Evolutionary conservation across 2,888 invertebrate genomes (phyloP).

Genomic region (Caenorhabditis sp.): DNA sequence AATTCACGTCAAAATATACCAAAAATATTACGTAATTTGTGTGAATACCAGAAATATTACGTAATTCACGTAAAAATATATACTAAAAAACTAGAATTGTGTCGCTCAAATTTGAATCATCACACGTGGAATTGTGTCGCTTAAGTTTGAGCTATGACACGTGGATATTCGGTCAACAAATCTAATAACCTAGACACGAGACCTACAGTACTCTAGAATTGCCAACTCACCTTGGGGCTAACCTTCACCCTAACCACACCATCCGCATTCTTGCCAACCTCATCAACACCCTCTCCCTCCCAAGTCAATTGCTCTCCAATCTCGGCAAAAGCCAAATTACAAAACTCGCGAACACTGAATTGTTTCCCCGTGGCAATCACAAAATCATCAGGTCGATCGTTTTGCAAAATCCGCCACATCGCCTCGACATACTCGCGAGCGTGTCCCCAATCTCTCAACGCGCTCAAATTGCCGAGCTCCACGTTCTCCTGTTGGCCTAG

Average conservation of each 20-base stretch:
- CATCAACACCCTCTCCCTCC: conserved; percentile 85
- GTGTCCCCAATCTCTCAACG: conserved; percentile 94
- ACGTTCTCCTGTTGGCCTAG: conserved; percentile 81
- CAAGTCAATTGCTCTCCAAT: conserved; percentile 84
- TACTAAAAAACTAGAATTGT: no score
- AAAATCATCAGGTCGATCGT: conserved; percentile 88
- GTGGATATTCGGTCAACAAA: no score
- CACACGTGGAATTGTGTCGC: no score
- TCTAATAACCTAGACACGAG: no score
- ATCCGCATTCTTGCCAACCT: conserved; percentile 82
- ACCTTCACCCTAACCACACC: conserved; percentile 84
- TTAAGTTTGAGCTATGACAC: no score
- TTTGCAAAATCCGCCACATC: conserved; percentile 99
- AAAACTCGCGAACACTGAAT: conserved; percentile 94
- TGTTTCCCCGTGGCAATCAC: conserved; percentile 95
- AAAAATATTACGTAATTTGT: no score
- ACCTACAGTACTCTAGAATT: no score
- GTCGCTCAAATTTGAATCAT: no score
- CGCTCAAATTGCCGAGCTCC: conserved; percentile 92
- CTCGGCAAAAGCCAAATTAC: conserved; percentile 86
- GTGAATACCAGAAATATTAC: no score
- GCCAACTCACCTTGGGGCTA: conserved; percentile 77
- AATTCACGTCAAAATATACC: no score
- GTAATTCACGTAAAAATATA: no score
- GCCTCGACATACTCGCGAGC: conserved; percentile 76